Percentiles rank a stretch among this genome's conserved stretches.
phyloP scores from a whole-genome alignment of 2,888 invertebrate genomes.

The Ophraella communa region DNA sequence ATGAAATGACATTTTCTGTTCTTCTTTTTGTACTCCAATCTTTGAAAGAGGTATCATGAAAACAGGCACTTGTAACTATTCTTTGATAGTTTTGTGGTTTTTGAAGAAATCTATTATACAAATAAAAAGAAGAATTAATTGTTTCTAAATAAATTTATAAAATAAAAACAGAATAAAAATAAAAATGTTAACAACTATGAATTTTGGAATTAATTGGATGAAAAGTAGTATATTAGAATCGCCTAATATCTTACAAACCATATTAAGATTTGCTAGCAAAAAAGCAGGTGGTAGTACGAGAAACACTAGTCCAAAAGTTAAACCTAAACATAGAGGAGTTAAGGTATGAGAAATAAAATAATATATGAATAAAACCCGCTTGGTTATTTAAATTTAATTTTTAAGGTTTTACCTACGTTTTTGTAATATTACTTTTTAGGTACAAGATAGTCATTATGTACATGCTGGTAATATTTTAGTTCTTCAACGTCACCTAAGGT shows the following conservation, averaged over 20 bases:
- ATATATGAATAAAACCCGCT: not conserved
- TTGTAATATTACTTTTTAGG: not conserved
- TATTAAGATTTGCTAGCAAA: conserved; percentile 70
- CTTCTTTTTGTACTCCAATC: not conserved
- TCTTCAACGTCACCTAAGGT: conserved; percentile 72
- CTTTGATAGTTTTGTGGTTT: not conserved
- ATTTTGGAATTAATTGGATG: conserved; percentile 7
- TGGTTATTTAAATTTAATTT: no score
- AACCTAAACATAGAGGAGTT: conserved; percentile 81
- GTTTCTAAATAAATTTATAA: not conserved
- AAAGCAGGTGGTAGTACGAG: conserved; percentile 76
- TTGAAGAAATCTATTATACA: not conserved
- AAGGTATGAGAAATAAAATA: conserved; percentile 51
- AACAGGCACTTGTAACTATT: not conserved
- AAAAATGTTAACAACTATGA: conserved; percentile 1
- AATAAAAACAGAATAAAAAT: not conserved
- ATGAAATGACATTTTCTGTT: not conserved
- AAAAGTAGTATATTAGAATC: conserved; percentile 7
- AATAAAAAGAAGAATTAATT: not conserved
- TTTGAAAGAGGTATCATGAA: no score
- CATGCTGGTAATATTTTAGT: conserved; percentile 72
- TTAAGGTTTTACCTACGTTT: not conserved
- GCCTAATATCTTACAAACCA: not conserved
- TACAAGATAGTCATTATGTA: conserved; percentile 74
- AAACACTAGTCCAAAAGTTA: conserved; percentile 70